Base-by-base conservation (phyloP, 1,140 invertebrate genomes). In the Archivesica marissinica region DNA sequence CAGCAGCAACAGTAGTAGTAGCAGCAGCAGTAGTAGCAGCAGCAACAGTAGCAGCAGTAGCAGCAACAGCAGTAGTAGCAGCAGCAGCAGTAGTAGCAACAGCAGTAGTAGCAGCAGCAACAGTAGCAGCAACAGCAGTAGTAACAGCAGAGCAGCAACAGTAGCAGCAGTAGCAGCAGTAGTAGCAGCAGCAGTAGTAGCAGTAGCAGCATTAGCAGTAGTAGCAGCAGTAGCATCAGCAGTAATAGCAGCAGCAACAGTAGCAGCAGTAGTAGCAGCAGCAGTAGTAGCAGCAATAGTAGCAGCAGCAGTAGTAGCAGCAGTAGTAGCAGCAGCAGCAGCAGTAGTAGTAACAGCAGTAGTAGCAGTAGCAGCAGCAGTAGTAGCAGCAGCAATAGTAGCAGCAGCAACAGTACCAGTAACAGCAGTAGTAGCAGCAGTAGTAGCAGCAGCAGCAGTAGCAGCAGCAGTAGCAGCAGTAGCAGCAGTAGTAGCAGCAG, bases 401-500 rank as follows among this genome's bases (percentile, higher is more conserved):
- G 68, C 39, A 72, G 68, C 38, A 72, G 68, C 38, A 72, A 35
- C 25, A 72, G 68, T 72, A 72, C 25, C 25, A 39, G 68, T 39
- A 72, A 35, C 39, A 72, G 68, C 17, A 72, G 68, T 39, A 72
- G 68, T 39, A 72, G 68, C 39, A 35, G 68, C 39, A 72, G 68
- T 20, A 72, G 68, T 20, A 72, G 68, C 13, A 72, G 17, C 39
- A 72, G 68, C 13, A 72, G 68, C 39, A 35, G 20, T 72, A 35
- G 68, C 25, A 15, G 68, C 38, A 39, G 20, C 13, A 39, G 20
- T 41, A 35, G 35, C 25, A 72, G 68, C 13, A 72, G 35, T 35
- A 72, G 68, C 13, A 72, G 68, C 39, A 72, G 68, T 72, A 72
- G 68, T 72, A 72, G 68, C 25, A 72, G 68, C 25, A 72, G 68